These are phyloP conservation scores for Falco naumanni DNA, from an alignment of 2,797 vertebrate species.

Conservation along the genomic window DNA sequence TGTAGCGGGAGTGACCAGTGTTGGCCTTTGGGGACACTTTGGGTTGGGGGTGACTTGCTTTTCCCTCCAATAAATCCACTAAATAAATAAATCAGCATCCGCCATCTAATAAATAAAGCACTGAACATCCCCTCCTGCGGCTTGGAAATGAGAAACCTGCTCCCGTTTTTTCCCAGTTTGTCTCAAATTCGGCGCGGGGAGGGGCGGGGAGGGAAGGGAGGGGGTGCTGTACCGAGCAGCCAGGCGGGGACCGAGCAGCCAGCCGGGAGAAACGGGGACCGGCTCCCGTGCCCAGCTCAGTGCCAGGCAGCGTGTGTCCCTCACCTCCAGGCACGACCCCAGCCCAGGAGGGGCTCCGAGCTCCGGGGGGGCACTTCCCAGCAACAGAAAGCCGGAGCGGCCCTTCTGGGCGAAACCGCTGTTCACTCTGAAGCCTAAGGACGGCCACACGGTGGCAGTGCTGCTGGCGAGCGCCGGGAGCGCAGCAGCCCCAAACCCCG, in stretches of 20 bases:
- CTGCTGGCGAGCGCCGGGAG: background rate
- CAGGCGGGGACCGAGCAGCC: rapidly evolving
- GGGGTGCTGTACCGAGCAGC: rapidly evolving
- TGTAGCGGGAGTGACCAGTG: rapidly evolving
- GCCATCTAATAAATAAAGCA: background rate
- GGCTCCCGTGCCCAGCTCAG: background rate
- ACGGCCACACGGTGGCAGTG: conserved; percentile 54
- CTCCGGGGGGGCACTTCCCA: background rate
- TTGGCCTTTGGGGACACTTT: background rate
- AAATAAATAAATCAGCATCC: background rate
- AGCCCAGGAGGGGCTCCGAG: background rate
- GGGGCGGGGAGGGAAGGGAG: background rate
- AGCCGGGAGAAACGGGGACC: background rate
- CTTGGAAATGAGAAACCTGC: background rate
- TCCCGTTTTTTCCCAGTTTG: background rate
- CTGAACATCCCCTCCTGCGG: rapidly evolving
- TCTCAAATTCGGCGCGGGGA: background rate
- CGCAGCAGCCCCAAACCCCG: background rate
- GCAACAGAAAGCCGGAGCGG: background rate
- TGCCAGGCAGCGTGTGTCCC: background rate
- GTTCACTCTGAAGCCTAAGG: conserved; percentile 2
- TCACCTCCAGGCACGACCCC: background rate
- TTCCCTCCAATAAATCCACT: rapidly evolving
- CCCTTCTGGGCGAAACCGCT: background rate
- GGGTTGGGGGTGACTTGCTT: background rate